Evolutionary conservation across 2,888 invertebrate species (phyloP), one percentile per base, ranked within the genome.

Genomic region (Ornithoptera priamus): DNA sequence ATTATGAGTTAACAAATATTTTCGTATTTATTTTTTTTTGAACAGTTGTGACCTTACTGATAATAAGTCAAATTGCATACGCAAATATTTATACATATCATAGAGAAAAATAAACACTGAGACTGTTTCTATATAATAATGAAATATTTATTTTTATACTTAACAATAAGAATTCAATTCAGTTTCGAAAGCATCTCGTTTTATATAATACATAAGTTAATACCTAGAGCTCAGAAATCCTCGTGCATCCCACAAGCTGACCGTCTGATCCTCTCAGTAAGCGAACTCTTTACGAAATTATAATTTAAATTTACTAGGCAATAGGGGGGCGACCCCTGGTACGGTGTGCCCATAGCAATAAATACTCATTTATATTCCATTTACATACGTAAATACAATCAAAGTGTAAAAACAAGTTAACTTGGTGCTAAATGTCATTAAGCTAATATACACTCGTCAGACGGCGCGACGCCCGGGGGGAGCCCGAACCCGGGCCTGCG

Each of bases 1-100:
- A 92, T 92, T 92, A 92, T 92, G 91, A 92, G 91, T 92, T 92
- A 92, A 92, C 92, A 92, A 91, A 92, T 92, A 88, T 89, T 89
- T 89, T 89, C 89, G 88, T 89, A 89, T 89, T 30, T 30, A 5
- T 30, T 30, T 30, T 30, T 90, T 60, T 92, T 90, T 88, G 92
- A 92, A 78, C 78, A 92, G 90, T 92, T 92, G 92, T 92, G 92
- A 92, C 92, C 89, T 90, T 89, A 92, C 90, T 88, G 90, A 92
- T 92, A 91, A 91, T 87, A 92, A 89, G 90, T 92, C 87, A 87
- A 87, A 88, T 87, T 87, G 88, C 87, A 80, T 88, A 85, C 83
- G 88, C 86, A 87, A 86, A 85, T 80, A 68, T 79, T 83, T 83
- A 81, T 90, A 91, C 85, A 87, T 86, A 85, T 89, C 89, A 90